These are phyloP conservation scores for Gymnorhina tibicen DNA, from an alignment of 2,113 vertebrate genomes.

Conservation along the genomic window DNA sequence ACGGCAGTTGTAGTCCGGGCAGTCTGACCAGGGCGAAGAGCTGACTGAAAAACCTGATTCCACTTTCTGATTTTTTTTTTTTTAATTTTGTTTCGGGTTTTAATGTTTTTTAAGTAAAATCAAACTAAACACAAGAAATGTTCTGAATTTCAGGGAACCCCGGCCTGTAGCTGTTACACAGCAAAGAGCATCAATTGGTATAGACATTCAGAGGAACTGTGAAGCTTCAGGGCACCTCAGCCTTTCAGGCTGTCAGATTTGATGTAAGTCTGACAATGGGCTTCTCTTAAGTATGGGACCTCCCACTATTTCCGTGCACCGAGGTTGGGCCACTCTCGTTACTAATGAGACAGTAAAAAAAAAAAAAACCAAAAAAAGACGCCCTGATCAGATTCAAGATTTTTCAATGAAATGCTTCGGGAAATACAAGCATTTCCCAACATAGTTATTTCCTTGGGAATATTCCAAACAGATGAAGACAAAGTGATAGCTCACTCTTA, in stretches of 20 bases:
- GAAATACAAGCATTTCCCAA: neutral
- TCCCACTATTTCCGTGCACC: neutral
- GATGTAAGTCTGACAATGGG: neutral
- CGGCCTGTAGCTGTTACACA: neutral
- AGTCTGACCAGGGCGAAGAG: neutral
- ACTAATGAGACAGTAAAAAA: neutral
- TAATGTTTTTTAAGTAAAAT: neutral
- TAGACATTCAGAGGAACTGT: neutral
- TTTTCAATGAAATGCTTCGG: neutral
- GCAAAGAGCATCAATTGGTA: neutral
- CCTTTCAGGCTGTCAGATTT: neutral
- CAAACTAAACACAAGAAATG: neutral
- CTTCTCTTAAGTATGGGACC: neutral
- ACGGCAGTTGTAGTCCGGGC: neutral
- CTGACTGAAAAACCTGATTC: neutral
- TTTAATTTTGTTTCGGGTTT: neutral
- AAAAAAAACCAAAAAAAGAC: fast-evolving
- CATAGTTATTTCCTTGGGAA: neutral
- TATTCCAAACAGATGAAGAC: neutral
- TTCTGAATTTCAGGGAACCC: neutral
- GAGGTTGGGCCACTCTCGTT: neutral
- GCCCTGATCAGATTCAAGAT: neutral
- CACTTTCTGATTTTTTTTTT: neutral
- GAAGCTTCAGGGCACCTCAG: neutral
- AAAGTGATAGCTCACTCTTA: neutral